Evolutionary conservation across 2,113 vertebrate genomes (phyloP), one percentile per base, ranked within the genome.

Genomic region (Phalacrocorax pelagicus): DNA sequence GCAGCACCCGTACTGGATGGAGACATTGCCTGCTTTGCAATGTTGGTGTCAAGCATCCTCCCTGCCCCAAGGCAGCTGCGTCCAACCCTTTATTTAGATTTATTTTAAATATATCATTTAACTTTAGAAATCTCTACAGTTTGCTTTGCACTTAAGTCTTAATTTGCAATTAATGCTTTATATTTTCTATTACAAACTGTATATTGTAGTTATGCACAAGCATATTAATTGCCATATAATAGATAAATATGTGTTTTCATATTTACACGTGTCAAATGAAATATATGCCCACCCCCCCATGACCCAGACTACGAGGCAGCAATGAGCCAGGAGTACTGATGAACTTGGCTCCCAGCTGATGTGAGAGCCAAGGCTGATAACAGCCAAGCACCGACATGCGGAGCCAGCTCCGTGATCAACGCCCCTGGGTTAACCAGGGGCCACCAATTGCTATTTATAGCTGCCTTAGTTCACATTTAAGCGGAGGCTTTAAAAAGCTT

Each of bases 341-440:
- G 89, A 92, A 94, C 77, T 78, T 94, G 94, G 77, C n/a, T 34
- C 61, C 14, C 44, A 44, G 51, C n/a, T 10, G 10, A 30, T 67
- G 26, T 32, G 83, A 86, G 54, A 78, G 46, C 51, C 16, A 63
- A 57, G n/a, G 63, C 7, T 20, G 42, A 75, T 54, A 74, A 77
- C 83, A 91, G 86, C 55, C 75, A 74, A 27, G 47, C 59, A 23
- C 21, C 77, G 80, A 81, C 47, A 83, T 2, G 3, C 7, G 8
- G 80, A 86, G 77, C 29, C 80, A 86, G 46, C 51, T 67, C 72
- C 1, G 2, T 1, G 27, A 91, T 81, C 93, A 94, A 94, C 95
- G 89, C 83, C 59, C 44, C 69, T 59, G 91, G 89, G 91, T 96
- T 84, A 97, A 92, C 72, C 73, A 91, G 65, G 59, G 91, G 89